Evolutionary conservation across 2,888 invertebrate genomes (phyloP).

Genomic region (Alloplasta piceator): DNA sequence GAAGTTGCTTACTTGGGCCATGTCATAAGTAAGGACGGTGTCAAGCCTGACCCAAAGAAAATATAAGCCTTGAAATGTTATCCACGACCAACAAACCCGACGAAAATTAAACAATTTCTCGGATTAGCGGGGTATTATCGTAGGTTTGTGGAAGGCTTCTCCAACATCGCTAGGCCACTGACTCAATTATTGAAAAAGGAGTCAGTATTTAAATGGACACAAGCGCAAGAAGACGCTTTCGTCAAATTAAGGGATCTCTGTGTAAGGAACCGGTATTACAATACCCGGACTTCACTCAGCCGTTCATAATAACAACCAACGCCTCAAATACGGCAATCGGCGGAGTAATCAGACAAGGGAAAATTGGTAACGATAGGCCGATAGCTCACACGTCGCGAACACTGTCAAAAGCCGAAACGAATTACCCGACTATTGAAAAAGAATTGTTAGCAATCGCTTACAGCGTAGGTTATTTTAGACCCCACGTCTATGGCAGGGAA

Average conservation of each 20-base stretch:
- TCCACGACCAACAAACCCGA: constrained; percentile 12
- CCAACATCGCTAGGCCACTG: constrained; percentile 67
- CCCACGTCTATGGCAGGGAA: constrained; percentile 48
- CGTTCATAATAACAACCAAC: constrained; percentile 75
- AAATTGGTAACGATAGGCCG: constrained; percentile 71
- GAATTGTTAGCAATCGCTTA: constrained; percentile 67
- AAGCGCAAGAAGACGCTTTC: constrained; percentile 42
- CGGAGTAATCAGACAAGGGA: constrained; percentile 72
- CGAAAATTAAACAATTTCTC: constrained; percentile 14
- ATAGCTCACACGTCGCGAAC: constrained; percentile 76
- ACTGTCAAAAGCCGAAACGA: constrained; percentile 68
- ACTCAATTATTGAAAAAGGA: constrained; percentile 54
- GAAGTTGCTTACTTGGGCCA: constrained; percentile 35
- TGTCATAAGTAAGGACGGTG: constrained; percentile 6
- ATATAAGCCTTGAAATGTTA: constrained; percentile 10
- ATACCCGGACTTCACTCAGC: constrained; percentile 77
- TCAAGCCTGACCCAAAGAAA: constrained; percentile 32
- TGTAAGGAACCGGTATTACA: constrained; percentile 73
- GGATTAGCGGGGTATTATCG: constrained; percentile 69
- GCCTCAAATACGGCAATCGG: constrained; percentile 74
- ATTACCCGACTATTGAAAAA: constrained; percentile 77
- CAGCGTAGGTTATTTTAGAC: constrained; percentile 41
- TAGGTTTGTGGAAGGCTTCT: constrained; percentile 66
- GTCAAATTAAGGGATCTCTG: constrained; percentile 29
- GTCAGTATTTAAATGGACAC: constrained; percentile 51